phyloP scores from a whole-genome alignment of 1,140 invertebrate species.

The Aradophagus sp. region DNA sequence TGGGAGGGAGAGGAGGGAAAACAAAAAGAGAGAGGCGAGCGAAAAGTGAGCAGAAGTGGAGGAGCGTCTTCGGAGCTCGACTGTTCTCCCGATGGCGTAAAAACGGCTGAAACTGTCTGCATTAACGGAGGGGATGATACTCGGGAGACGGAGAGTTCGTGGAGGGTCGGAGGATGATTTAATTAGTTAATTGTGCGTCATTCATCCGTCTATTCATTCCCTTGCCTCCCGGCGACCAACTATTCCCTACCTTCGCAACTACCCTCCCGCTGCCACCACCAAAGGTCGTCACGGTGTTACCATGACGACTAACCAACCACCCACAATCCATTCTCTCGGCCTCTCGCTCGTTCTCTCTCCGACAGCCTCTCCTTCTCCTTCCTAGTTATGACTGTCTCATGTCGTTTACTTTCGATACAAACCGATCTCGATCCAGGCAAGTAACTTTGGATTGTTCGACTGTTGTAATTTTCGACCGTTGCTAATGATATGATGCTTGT shows the following conservation, averaged over 20 bases:
- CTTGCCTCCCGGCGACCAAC: conserved; percentile 59
- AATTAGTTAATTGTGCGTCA: conserved; percentile 76
- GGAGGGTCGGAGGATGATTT: conserved; percentile 73
- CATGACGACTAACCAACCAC: conserved; percentile 66
- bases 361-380: too few species aligned
- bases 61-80: conserved; percentile 25
- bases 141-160: conserved; percentile 67
- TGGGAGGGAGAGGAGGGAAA: conserved; percentile 7
- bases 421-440: too few species aligned
- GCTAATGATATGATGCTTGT: too few species aligned
- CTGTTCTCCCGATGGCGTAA: conserved; percentile 60
- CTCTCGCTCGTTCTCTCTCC: conserved; percentile 1
- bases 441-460: too few species aligned
- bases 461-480: too few species aligned
- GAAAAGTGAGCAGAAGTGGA: conserved; percentile 30
- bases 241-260: conserved; percentile 51
- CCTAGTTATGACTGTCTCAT: too few species aligned
- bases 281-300: conserved; percentile 65
- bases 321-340: conserved; percentile 37
- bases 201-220: conserved; percentile 75
- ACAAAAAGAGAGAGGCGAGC: conserved; percentile 1
- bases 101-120: conserved; percentile 63
- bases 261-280: conserved; percentile 51
- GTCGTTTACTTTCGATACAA: too few species aligned
- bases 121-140: conserved; percentile 71